Evolutionary conservation across 2,888 invertebrate genomes (phyloP).

Genomic region (Carcina quercana): DNA sequence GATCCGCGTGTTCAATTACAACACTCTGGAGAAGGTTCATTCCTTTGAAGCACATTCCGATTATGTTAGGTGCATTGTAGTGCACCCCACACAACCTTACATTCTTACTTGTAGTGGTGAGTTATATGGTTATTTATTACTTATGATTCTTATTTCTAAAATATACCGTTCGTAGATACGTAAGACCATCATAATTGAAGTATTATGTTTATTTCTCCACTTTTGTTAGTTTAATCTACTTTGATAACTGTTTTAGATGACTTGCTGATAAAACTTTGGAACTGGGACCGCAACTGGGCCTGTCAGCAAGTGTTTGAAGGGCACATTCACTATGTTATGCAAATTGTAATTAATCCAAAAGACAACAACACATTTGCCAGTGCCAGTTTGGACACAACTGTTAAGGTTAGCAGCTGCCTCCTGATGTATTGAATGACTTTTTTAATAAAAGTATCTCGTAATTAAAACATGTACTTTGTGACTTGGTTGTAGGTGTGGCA

Average conservation of each 20-base stretch:
- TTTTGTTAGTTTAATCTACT: background rate
- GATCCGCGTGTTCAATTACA: slow-evolving; percentile 98
- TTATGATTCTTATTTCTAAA: too few species aligned
- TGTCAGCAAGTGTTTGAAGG: slow-evolving; percentile 99
- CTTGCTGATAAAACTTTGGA: slow-evolving; percentile 99
- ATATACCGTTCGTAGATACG: too few species aligned
- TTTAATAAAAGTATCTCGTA: too few species aligned
- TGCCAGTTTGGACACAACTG: slow-evolving; percentile 97
- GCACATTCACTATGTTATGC: slow-evolving; percentile 99
- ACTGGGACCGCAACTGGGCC: slow-evolving; percentile 99
- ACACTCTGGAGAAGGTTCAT: slow-evolving; percentile 96
- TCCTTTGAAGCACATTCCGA: slow-evolving; percentile 99
- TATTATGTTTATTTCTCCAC: background rate
- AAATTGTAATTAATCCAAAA: slow-evolving; percentile 99
- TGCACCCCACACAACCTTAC: slow-evolving; percentile 98
- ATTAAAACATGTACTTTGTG: background rate
- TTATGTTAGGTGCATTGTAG: slow-evolving; percentile 95
- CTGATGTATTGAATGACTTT: too few species aligned
- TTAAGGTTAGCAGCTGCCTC: too few species aligned
- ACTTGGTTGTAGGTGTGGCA: slow-evolving; percentile 87
- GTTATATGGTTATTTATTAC: too few species aligned
- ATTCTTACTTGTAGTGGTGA: slow-evolving; percentile 96
- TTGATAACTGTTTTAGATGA: slow-evolving; percentile 81
- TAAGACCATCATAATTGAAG: too few species aligned
- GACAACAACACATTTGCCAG: slow-evolving; percentile 99